Evolutionary conservation across 2,797 vertebrate genomes (phyloP).

Genomic region (Anguilla megastoma): DNA sequence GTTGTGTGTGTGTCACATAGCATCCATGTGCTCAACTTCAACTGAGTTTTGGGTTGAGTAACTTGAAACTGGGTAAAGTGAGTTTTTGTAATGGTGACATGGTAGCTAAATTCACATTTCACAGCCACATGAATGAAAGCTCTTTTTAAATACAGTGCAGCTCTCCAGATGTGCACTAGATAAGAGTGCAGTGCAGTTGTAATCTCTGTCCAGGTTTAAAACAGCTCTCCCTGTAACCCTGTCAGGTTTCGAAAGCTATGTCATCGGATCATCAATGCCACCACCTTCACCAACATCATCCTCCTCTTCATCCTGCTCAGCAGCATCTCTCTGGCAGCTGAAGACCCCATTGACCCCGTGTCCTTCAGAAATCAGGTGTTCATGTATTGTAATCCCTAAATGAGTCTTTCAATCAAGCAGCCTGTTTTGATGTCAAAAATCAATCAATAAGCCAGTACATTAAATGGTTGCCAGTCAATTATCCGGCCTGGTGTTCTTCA

Average conservation of each 20-base stretch:
- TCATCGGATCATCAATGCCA: conserved; percentile 90
- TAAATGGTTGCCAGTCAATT: not conserved
- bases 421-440: not conserved
- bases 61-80: not conserved
- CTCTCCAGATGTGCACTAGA: not conserved
- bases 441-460: not conserved
- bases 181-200: not conserved
- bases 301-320: conserved; percentile 94
- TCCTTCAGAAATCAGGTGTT: conserved; percentile 87
- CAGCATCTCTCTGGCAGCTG: conserved; percentile 87
- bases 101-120: not conserved
- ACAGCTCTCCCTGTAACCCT: not conserved
- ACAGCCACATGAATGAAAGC: not conserved
- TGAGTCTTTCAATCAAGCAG: not conserved
- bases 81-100: not conserved
- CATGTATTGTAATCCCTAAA: not conserved
- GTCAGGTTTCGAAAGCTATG: conserved; percentile 88
- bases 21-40: not conserved
- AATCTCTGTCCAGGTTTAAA: not conserved
- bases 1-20: not conserved
- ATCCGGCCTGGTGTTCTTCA: not conserved
- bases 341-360: conserved; percentile 87
- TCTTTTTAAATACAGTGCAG: not conserved
- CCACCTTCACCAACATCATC: conserved; percentile 96
- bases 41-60: not conserved